These are phyloP conservation scores for Nephrotoma guestfalica DNA, from an alignment of 2,888 invertebrate species.

Conservation along the genomic window DNA sequence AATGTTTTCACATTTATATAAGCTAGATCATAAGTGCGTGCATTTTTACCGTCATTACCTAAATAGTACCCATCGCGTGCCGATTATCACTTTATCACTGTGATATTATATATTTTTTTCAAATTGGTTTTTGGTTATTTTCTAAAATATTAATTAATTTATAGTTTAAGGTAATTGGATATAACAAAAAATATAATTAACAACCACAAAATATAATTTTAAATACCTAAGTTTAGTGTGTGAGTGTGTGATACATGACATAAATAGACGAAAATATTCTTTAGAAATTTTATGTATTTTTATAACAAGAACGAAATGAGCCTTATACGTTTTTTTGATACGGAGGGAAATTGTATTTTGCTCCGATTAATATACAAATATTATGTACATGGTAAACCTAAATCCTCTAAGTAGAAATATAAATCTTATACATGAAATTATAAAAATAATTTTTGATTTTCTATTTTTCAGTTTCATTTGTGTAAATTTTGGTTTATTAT, in stretches of 20 bases:
- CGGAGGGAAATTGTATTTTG: background rate
- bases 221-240: background rate
- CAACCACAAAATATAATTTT: background rate
- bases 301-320: background rate
- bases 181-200: background rate
- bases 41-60: background rate
- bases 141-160: background rate
- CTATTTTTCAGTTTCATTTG: background rate
- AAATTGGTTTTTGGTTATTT: background rate
- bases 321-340: background rate
- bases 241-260: background rate
- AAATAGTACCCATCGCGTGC: background rate
- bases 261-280: background rate
- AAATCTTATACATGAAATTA: background rate
- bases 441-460: background rate
- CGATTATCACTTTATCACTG: background rate
- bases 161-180: background rate
- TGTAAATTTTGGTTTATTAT: background rate
- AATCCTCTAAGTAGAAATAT: background rate
- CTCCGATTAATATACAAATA: background rate
- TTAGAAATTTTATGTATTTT: background rate
- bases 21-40: background rate
- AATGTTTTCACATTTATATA: background rate
- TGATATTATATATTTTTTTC: background rate
- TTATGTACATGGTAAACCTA: background rate